Evolutionary conservation across 1,140 invertebrate species (phyloP).

Genomic region (Nasonia longicornis): DNA sequence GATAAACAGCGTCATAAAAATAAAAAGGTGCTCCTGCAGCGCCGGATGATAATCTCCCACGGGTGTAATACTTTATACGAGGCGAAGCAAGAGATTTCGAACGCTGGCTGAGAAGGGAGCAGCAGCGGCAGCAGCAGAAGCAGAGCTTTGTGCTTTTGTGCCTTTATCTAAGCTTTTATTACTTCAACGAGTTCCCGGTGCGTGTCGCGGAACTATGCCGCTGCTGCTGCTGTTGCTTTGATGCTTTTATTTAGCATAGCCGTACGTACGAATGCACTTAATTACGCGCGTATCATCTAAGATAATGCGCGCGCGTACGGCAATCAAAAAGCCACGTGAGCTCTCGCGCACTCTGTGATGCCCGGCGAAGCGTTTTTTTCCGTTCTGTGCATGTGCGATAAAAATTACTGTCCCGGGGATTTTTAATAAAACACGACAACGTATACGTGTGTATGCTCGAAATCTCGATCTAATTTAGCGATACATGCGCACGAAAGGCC

Average conservation of each 20-base stretch:
- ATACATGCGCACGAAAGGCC: not conserved
- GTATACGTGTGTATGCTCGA: not conserved
- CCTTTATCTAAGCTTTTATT: constrained; percentile 48
- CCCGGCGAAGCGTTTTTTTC: not conserved
- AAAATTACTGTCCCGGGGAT: constrained; percentile 20
- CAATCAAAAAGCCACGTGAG: constrained; percentile 32
- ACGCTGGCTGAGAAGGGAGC: not conserved
- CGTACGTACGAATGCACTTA: constrained; percentile 36
- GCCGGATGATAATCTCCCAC: constrained; percentile 36
- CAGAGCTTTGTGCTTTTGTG: constrained; percentile 28
- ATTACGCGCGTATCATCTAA: constrained; percentile 44
- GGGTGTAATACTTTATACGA: constrained; percentile 5
- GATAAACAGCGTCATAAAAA: constrained; percentile 47
- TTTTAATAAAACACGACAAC: constrained; percentile 33
- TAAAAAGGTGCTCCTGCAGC: constrained; percentile 31
- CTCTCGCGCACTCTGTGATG: not conserved
- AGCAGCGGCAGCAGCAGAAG: constrained; percentile 19
- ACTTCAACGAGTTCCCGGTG: constrained; percentile 44
- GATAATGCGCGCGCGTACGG: constrained; percentile 27
- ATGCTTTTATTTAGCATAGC: constrained; percentile 40
- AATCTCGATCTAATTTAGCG: constrained; percentile 17
- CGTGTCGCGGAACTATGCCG: constrained; percentile 26
- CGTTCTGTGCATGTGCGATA: constrained; percentile 19
- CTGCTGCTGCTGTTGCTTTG: constrained; percentile 31
- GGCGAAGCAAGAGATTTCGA: constrained; percentile 12